Evolutionary conservation across 2,797 vertebrate genomes (phyloP).

Genomic region (Rhinogobio ventralis): DNA sequence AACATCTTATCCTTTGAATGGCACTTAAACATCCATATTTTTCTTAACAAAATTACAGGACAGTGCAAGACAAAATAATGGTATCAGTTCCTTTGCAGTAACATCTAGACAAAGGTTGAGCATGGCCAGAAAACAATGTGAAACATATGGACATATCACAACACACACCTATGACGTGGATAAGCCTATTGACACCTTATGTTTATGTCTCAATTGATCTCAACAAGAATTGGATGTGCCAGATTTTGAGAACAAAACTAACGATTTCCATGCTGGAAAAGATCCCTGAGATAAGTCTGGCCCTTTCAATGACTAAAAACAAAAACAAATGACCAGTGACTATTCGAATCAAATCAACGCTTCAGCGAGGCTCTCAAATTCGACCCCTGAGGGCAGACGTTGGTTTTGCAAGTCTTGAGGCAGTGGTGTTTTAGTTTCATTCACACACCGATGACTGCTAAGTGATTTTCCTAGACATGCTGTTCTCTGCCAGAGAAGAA

Average conservation of each 20-base stretch:
- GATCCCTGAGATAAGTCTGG: neutral
- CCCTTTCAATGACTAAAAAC: conserved; percentile 44
- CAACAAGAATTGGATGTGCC: neutral
- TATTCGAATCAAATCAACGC: conserved; percentile 46
- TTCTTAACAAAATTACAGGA: neutral
- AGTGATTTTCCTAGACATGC: conserved; percentile 73
- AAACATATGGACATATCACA: neutral
- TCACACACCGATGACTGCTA: conserved; percentile 62
- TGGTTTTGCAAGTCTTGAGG: conserved; percentile 23
- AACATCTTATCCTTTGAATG: no score
- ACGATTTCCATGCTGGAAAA: conserved; percentile 29
- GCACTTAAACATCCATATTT: neutral
- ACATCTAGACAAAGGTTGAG: neutral
- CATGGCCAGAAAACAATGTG: neutral
- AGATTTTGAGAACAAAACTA: conserved; percentile 25
- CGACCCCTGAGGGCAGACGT: neutral
- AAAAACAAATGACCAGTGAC: conserved; percentile 33
- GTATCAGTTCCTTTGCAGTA: neutral
- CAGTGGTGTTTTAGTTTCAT: conserved; percentile 48
- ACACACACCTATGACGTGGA: neutral
- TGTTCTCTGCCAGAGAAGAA: conserved; percentile 67
- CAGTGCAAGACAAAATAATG: neutral
- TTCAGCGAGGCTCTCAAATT: conserved; percentile 52
- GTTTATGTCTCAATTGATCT: neutral
- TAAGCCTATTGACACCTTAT: neutral